These are phyloP conservation scores for Mactra quadrangularis DNA, from an alignment of 1,140 invertebrate species.

Conservation along the genomic window DNA sequence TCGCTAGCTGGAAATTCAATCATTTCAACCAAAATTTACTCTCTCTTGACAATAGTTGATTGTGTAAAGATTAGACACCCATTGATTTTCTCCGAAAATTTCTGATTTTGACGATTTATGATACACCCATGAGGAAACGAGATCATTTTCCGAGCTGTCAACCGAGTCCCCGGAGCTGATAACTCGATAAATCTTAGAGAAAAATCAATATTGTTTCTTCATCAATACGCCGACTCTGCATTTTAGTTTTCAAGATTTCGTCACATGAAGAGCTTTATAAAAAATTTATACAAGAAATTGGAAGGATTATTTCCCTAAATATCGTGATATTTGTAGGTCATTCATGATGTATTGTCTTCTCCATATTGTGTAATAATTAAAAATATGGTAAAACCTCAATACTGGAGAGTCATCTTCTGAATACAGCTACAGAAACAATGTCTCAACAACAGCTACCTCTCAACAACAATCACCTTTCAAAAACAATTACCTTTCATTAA, in stretches of 20 bases:
- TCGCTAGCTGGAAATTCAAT: conserved; percentile 19
- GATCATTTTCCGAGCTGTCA: conserved; percentile 29
- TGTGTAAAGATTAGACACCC: conserved; percentile 23
- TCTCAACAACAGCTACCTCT: too few relatives aligned
- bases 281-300: too few relatives aligned
- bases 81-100: conserved; percentile 18
- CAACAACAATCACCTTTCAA: too few relatives aligned
- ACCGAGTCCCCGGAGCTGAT: conserved; percentile 13
- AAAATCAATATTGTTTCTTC: conserved; percentile 17
- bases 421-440: too few relatives aligned
- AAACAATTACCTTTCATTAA: too few relatives aligned
- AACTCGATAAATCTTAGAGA: conserved; percentile 33
- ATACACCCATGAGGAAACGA: conserved; percentile 29
- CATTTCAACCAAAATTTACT: background rate
- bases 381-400: too few relatives aligned
- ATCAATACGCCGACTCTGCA: conserved; percentile 17
- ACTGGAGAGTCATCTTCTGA: too few relatives aligned
- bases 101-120: conserved; percentile 47
- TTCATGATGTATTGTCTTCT: too few relatives aligned
- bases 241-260: conserved; percentile 5
- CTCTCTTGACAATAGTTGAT: conserved; percentile 1
- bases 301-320: too few relatives aligned
- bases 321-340: too few relatives aligned
- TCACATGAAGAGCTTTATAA: too few relatives aligned
- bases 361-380: too few relatives aligned